Evolutionary conservation across 2,888 invertebrate species (phyloP), one percentile per base, ranked within the genome.

Genomic region (Unio delphinus): DNA sequence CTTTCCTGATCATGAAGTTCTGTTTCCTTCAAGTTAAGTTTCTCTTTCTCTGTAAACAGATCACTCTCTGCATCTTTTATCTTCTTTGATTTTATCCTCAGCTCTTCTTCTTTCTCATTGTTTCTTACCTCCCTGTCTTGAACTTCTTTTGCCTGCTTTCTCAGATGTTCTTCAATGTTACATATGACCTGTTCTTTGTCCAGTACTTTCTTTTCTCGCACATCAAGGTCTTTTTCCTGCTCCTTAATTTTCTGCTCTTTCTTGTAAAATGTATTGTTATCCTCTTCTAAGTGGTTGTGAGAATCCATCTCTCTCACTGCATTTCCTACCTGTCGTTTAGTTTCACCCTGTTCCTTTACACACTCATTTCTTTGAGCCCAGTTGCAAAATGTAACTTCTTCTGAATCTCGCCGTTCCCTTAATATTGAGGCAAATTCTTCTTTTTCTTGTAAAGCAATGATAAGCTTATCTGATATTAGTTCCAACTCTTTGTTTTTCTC

Each of bases 391-490:
- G 66, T 34, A 54, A 70, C 69, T 57, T 57, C 65, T 64, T 69
- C 56, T n/a, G 75, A 30, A 55, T 69, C 67, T 26, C 67, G 65
- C 20, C 72, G 45, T 67, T 70, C 67, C 45, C 70, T 61, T 58
- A 70, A 58, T 15, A 57, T 55, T 28, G 15, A 55, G 18, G 20
- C n/a, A 45, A 65, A 20, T 58, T 62, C 57, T 28, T 59, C 64
- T 61, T 45, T 45, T 15, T 45, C 45, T 45, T 45, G 45, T 45
- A 45, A 45, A 15, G 45, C 45, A 11, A 45, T 45, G 45, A 45
- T 45, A 15, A 45, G 45, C 11, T 45, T 45, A 45, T 45, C 45
- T 45, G 45, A 45, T 45, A 45, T 45, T 45, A 45, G 45, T 45
- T 45, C 45, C 3, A 45, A 11, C 45, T 45, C 45, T 45, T 45